Evolutionary conservation across 2,113 vertebrate species (phyloP), one percentile per base, ranked within the genome.

Genomic region (Cyanoramphus novaezelandiae): DNA sequence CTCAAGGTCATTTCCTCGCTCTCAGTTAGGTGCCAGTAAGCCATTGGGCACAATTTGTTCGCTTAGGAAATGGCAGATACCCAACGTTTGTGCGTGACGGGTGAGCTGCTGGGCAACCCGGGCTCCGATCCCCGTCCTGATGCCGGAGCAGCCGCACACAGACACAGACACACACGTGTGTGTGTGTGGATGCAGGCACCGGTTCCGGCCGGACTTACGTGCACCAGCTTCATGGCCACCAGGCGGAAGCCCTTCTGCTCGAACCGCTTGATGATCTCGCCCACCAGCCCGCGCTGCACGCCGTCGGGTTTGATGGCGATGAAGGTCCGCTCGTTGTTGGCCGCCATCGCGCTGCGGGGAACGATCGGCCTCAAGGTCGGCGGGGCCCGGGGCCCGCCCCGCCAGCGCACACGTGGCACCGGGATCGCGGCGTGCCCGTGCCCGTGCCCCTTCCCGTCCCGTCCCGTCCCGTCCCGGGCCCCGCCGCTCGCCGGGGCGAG

Each of bases 301-400:
- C 99, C 99, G 5, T 99, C 99, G 0, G 99, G 99, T 85, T 99
- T 99, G 98, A 99, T 98, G 75, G 99, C 99, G 5, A 99, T 98
- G 95, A 99, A 99, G 2, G 99, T 99, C 20, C 98, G 98, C 60
- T 99, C 99, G 55, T 21, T 59, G 55, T 59, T 60, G 79, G 92
- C 67, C 2, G 92, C 93, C 96, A 96, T 96, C 2, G 88, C 68
- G 47, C 96, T 96, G 86, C 69, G 71, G 71, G 10, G 31, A 6
- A 17, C 10, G 5, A 5, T 60, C 5, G 46, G 69, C 11, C 65
- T 17, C 93, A 96, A 95, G 93, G 93, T 87, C 91, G 91, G 59
- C 67, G 15, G 55, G 8, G 14, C 20, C 55, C 33, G 29, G n/a
- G 12, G 18, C 39, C 57, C 67, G 24, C 20, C 72, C 47, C 75